Evolutionary conservation across 2,113 vertebrate species (phyloP).

Genomic region (Trinectes maculatus): DNA sequence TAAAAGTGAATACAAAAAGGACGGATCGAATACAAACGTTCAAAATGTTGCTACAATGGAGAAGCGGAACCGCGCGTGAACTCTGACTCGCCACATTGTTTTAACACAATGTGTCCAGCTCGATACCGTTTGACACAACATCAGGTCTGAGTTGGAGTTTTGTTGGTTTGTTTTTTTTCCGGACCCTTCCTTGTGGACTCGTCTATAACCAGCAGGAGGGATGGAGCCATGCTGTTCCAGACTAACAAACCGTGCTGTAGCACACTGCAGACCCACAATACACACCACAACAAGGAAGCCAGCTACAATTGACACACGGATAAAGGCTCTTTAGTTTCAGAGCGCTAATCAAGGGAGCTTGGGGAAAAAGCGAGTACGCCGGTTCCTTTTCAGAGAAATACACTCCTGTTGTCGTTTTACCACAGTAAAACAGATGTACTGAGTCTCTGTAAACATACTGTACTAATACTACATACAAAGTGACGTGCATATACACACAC

Average conservation of each 20-base stretch:
- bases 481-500: conserved; percentile 8
- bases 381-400: background rate
- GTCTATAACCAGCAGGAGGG: conserved; percentile 44
- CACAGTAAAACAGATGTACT: background rate
- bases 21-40: background rate
- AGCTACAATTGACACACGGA: conserved; percentile 2
- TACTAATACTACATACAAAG: conserved; percentile 5
- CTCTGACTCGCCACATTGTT: conserved; percentile 22
- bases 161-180: conserved; percentile 29
- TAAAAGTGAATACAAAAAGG: conserved; percentile 19
- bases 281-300: background rate
- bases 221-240: conserved; percentile 30
- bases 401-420: background rate
- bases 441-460: background rate
- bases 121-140: conserved; percentile 32
- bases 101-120: conserved; percentile 4
- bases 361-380: background rate
- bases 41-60: conserved; percentile 6
- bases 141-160: conserved; percentile 12
- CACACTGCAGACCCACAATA: background rate
- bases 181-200: conserved; percentile 25
- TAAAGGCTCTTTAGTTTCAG: background rate
- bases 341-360: background rate
- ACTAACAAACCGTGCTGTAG: conserved; percentile 9
- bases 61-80: background rate